Conservation (phyloP, 2,888 invertebrate genomes). For the Acrocyrtus sp. region DNA sequence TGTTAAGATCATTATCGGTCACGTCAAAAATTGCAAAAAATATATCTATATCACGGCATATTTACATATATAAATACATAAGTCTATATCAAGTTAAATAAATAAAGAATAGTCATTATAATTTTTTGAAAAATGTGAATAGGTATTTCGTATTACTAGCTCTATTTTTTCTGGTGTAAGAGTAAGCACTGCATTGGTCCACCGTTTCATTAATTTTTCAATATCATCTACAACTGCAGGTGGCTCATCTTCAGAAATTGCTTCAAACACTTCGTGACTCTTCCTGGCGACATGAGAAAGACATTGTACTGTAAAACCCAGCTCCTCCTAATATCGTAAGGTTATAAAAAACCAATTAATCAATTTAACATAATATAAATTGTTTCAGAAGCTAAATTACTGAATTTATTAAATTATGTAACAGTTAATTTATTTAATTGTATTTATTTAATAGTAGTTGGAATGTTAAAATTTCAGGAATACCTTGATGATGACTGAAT, state of each 20-base stretch:
- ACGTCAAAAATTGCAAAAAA: no score
- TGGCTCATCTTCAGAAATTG: conserved; percentile 23
- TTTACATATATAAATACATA: no score
- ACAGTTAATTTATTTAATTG: no score
- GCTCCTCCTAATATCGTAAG: conserved; percentile 60
- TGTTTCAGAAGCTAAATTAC: no score
- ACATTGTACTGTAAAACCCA: conserved; percentile 55
- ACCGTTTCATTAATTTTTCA: conserved; percentile 29
- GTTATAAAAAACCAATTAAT: no score
- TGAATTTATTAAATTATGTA: no score
- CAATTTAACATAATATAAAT: neutral
- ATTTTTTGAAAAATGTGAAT: no score
- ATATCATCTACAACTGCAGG: conserved; percentile 30
- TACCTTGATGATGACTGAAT: conserved; percentile 15
- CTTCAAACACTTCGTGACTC: conserved; percentile 35
- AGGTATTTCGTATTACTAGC: conserved; percentile 7
- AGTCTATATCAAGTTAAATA: no score
- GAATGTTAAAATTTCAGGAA: neutral
- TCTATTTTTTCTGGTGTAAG: conserved; percentile 10
- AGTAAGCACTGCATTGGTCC: conserved; percentile 3
- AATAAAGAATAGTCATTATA: no score
- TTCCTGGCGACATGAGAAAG: conserved; percentile 44
- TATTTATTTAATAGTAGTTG: no score
- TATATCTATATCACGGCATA: neutral
- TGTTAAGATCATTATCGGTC: no score